phyloP scores from a whole-genome alignment of 2,113 vertebrate genomes.

The Ia io region DNA sequence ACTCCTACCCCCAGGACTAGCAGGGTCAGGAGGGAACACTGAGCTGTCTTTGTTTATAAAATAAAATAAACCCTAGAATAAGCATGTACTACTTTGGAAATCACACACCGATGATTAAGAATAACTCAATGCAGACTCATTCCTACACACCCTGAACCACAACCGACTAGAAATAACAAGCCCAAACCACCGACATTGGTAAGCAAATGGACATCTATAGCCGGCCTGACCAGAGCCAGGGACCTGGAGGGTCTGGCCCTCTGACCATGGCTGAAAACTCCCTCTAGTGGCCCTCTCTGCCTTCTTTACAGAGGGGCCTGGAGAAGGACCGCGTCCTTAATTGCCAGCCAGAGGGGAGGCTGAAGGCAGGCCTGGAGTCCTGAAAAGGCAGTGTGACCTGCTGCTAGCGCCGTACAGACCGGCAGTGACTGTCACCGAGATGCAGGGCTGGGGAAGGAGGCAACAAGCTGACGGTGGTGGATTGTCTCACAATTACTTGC shows the following conservation, averaged over 20 bases:
- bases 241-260: neutral
- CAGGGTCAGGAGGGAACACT: neutral
- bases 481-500: neutral
- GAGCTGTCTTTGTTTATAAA: neutral
- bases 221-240: fast-evolving
- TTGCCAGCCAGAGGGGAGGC: too few relatives aligned
- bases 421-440: neutral
- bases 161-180: neutral
- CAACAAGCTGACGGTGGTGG: fast-evolving
- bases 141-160: neutral
- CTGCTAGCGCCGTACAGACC: neutral
- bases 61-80: neutral
- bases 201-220: neutral
- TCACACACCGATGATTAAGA: neutral
- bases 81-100: neutral
- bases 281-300: neutral
- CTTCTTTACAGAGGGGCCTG: too few relatives aligned
- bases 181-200: fast-evolving
- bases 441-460: neutral
- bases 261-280: neutral
- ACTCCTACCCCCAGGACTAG: neutral
- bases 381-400: neutral
- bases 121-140: neutral
- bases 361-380: neutral
- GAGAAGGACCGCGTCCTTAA: too few relatives aligned